Evolutionary conservation across 1,140 invertebrate species (phyloP).

Genomic region (Lysiphlebus fabarum): DNA sequence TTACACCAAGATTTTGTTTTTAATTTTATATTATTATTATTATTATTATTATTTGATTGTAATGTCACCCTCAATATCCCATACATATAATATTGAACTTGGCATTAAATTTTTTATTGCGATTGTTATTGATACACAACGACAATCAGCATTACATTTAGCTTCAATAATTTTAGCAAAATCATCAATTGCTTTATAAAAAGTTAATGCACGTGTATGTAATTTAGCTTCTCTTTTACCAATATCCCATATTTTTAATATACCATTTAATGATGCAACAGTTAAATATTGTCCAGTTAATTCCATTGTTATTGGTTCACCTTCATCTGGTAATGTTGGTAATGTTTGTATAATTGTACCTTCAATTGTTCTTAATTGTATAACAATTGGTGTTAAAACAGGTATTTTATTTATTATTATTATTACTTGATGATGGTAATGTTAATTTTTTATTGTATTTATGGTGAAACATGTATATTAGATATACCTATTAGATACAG

Average conservation of each 20-base stretch:
- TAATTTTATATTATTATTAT: slow-evolving; percentile 49
- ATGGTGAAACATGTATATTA: slow-evolving; percentile 96
- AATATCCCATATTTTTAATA: slow-evolving; percentile 86
- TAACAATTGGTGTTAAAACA: slow-evolving; percentile 59
- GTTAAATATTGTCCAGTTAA: slow-evolving; percentile 77
- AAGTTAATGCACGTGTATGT: slow-evolving; percentile 63
- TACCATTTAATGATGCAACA: slow-evolving; percentile 81
- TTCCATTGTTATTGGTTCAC: slow-evolving; percentile 83
- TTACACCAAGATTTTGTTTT: slow-evolving; percentile 58
- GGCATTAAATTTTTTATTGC: slow-evolving; percentile 78
- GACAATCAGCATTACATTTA: slow-evolving; percentile 80
- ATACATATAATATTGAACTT: slow-evolving; percentile 82
- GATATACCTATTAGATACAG: slow-evolving; percentile 99
- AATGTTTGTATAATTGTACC: slow-evolving; percentile 77
- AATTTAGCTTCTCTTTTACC: slow-evolving; percentile 71
- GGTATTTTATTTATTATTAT: slow-evolving; percentile 48
- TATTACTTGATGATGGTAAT: slow-evolving; percentile 29
- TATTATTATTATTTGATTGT: slow-evolving; percentile 53
- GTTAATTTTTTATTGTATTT: slow-evolving; percentile 73
- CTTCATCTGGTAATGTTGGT: slow-evolving; percentile 67
- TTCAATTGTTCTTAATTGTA: slow-evolving; percentile 62
- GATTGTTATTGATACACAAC: slow-evolving; percentile 81
- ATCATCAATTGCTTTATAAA: slow-evolving; percentile 70
- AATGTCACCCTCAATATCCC: slow-evolving; percentile 89
- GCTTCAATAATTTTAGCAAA: slow-evolving; percentile 88